Base-by-base conservation (phyloP, 1,140 invertebrate species). In the Papilio machaon region DNA sequence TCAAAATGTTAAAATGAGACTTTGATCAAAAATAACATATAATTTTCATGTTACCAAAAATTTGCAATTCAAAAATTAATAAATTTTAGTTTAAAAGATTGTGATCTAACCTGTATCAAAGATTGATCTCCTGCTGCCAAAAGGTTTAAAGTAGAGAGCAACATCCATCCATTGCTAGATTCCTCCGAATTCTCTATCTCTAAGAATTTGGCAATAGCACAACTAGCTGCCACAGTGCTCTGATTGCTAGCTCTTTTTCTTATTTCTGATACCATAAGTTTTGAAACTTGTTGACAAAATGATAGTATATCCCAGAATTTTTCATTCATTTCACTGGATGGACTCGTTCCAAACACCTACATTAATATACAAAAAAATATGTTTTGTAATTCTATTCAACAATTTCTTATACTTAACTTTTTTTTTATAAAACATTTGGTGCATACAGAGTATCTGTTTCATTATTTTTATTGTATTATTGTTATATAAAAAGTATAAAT, bases 91-190 rank as follows among this genome's bases (percentile, higher is more conserved):
- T 13, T 17, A 38, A 19, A 58, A 35, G 3, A 60, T 60, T 60
- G 8, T 52, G 17, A n/a, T 70, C 52, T 78, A 82, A 92, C 92
- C 90, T 94, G 92, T 85, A 93, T 92, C 43, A 94, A 85, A 77
- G 93, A 93, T 73, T 96, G 95, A 92, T 98, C 97, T 75, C 98
- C 98, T 82, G 97, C 97, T 80, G 98, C 97, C 77, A 99, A 95
- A 17, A 99, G 95, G 95, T 99, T 99, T 19, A 99, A 95, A 52
- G 98, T 97, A 15, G 97, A 98, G 17, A 99, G 91, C 67, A 99
- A 94, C 97, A 99, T 99, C 99, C 99, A 99, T 19, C 99, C 99
- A 95, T 98, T 99, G 86, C 98, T 99, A 9, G 97, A 97, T 89
- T 99, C 98, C 93, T 99, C 97, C 76, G 96, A 97, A 92, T 97